A percentile compares a stretch with the other conserved stretches of the same genome.
These are phyloP conservation scores for Leptodactylus fallax DNA, from an alignment of 2,797 vertebrate genomes.

Conservation along the genomic window DNA sequence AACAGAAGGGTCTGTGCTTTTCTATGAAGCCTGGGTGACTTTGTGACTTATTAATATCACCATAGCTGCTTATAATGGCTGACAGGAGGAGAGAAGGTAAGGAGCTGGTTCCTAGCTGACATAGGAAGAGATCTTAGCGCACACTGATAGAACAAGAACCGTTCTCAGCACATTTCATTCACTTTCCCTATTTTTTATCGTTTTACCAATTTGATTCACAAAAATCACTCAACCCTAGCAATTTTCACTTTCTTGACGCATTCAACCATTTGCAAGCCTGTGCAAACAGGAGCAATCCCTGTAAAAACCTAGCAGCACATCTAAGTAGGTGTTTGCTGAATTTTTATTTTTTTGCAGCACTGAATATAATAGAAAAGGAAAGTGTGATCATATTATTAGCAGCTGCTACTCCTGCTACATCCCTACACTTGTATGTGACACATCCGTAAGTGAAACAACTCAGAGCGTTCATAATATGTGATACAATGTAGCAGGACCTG, in stretches of 20 bases:
- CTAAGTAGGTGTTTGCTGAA: neutral
- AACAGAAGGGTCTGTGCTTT: too few relatives aligned
- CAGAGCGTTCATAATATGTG: neutral
- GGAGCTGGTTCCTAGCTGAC: too few relatives aligned
- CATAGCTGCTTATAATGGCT: too few relatives aligned
- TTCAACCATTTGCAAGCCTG: neutral
- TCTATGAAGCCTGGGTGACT: too few relatives aligned
- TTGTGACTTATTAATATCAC: too few relatives aligned
- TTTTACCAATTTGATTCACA: neutral
- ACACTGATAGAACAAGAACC: neutral
- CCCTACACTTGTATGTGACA: neutral
- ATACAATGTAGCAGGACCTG: neutral
- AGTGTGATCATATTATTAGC: conserved; percentile 4
- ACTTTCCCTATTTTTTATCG: neutral
- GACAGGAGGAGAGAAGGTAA: neutral
- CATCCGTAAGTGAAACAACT: neutral
- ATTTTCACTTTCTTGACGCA: neutral
- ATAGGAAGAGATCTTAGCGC: neutral
- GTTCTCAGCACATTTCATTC: neutral
- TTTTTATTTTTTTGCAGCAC: neutral
- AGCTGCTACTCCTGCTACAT: neutral
- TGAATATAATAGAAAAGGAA: conserved; percentile 22
- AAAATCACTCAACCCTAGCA: neutral
- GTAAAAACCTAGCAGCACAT: neutral
- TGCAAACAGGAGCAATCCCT: conserved; percentile 18